Evolutionary conservation across 2,113 vertebrate species (phyloP).

Genomic region (Mixornis gularis): DNA sequence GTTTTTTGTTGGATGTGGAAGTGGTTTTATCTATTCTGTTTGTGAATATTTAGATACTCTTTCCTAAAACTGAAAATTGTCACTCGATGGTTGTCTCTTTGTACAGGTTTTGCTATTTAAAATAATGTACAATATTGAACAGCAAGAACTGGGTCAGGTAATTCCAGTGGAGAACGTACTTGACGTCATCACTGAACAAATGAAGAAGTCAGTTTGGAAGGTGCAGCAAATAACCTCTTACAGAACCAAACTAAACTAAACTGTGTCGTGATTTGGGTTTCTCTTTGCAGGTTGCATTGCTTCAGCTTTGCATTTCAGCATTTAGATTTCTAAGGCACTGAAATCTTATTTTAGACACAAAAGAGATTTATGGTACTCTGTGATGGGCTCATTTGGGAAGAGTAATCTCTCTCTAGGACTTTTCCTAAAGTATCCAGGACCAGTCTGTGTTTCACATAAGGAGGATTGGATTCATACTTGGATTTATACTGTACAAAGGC

Average conservation of each 20-base stretch:
- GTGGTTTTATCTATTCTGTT: background rate
- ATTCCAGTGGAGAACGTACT: background rate
- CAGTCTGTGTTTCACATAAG: background rate
- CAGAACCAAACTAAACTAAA: constrained; percentile 9
- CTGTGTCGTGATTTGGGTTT: background rate
- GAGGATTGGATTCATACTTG: background rate
- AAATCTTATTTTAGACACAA: background rate
- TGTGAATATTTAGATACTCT: background rate
- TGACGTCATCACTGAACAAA: background rate
- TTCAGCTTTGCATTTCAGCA: constrained; percentile 11
- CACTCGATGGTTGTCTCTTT: background rate
- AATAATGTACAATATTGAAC: background rate
- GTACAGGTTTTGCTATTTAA: constrained; percentile 12
- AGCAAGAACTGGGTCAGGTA: background rate
- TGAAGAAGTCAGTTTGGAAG: constrained; percentile 2
- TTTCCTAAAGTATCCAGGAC: background rate
- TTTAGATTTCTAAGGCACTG: background rate
- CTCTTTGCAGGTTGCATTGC: background rate
- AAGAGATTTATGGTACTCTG: background rate
- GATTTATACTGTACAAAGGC: background rate
- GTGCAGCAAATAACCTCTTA: constrained; percentile 33
- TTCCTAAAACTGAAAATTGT: background rate
- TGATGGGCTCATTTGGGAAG: background rate
- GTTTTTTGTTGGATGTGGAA: background rate
- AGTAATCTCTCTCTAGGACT: background rate